Base-by-base conservation (phyloP, 2,797 vertebrate species). In the Lacerta viridis region DNA sequence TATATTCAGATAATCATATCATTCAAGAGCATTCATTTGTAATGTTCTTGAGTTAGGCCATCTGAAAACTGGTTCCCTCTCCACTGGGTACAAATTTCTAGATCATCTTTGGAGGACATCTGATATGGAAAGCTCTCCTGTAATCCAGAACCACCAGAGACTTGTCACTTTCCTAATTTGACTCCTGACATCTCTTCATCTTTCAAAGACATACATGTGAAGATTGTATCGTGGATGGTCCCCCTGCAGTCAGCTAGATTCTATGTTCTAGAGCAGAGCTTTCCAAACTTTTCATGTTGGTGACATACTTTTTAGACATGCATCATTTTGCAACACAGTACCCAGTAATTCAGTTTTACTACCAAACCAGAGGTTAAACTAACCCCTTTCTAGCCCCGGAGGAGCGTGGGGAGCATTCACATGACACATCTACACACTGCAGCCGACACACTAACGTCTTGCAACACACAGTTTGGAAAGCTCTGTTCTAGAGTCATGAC, bases 161-260 rank as follows among this genome's bases (percentile, higher is more conserved):
- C 17, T 7, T 41, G 27, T 15, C 7, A 43, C 41, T 68, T 23
- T 3, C 8, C 64, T 71, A 64, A 85, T 5, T 8, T 85, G 61
- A 17, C 9, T 39, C 39, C 17, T 27, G 8, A 3, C 71, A 27
- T 75, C 33, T 23, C 18, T 77, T 33, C 69, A 61, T 36, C 61
- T 77, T 88, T n/a, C 74, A 88, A 83, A 76, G 20, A 61, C 20
- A 72, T 50, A 78, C 72, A 69, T 50, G 9, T 75, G 13, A 6
- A 50, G 25, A 69, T 27, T 39, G 4, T 68, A 29, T 36, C 33
- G 50, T 55, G 1, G 29, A 10, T 59, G 46, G 2, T n/a, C 39
- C 41, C 9, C 13, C 43, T 71, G 27, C 27, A 59, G 78, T 27
- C 18, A 84, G 18, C 17, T 23, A 64, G 61, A 64, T 20, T 64